A percentile compares a stretch with the other conserved stretches of the same genome.
Evolutionary conservation across 2,113 vertebrate genomes (phyloP).

Genomic region (Neopipo cinnamomea): DNA sequence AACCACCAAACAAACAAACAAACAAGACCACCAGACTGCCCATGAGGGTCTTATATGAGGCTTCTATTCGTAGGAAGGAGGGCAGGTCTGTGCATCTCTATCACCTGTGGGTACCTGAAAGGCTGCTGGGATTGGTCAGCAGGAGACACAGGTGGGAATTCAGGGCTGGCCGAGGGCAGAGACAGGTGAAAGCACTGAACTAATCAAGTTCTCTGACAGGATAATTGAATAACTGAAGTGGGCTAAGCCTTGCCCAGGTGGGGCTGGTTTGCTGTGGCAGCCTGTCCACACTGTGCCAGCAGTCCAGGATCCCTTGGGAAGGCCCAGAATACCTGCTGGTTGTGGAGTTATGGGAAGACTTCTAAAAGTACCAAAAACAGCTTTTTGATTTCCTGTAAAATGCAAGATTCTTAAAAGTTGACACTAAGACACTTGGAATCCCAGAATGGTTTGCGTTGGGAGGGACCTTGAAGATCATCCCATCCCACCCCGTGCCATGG

Average conservation of each 20-base stretch:
- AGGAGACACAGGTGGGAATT: background rate
- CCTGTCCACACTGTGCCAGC: background rate
- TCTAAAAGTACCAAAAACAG: background rate
- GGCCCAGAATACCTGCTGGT: background rate
- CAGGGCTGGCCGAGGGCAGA: background rate
- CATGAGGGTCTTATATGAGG: accelerated
- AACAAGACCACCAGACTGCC: accelerated
- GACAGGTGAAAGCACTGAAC: background rate
- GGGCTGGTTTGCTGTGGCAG: background rate
- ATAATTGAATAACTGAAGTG: background rate
- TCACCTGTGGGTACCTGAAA: background rate
- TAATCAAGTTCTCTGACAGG: background rate
- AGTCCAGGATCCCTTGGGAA: background rate
- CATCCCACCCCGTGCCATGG: background rate
- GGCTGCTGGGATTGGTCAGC: background rate
- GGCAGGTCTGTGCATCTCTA: background rate
- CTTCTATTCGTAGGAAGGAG: accelerated
- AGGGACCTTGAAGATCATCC: background rate
- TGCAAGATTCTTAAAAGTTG: background rate
- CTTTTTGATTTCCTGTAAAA: background rate
- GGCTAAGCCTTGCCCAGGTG: background rate
- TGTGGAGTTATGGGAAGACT: background rate
- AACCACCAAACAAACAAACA: background rate
- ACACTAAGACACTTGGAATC: background rate
- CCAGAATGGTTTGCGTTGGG: background rate